Conservation (phyloP, 2,113 vertebrate genomes). For the Caranx ignobilis region DNA sequence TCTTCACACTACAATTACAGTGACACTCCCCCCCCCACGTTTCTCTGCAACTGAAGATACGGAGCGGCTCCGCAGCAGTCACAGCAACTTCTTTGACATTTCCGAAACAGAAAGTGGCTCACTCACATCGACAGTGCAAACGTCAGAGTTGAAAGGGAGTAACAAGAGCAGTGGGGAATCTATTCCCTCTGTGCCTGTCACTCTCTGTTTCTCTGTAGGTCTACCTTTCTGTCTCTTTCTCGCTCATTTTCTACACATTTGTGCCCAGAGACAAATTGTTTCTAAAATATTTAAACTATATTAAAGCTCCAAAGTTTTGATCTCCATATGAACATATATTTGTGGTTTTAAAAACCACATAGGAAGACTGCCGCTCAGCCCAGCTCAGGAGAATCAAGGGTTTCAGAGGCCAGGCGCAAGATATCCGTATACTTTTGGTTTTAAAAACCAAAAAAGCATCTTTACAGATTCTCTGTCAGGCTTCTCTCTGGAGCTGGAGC, state of each 20-base stretch:
- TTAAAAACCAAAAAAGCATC: too few relatives aligned
- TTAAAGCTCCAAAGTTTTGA: background rate
- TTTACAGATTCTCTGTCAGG: too few relatives aligned
- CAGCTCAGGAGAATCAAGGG: too few relatives aligned
- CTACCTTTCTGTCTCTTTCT: conserved; percentile 31
- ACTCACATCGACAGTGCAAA: conserved; percentile 37
- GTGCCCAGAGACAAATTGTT: background rate
- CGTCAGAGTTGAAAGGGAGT: conserved; percentile 43
- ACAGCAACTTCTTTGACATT: conserved; percentile 31
- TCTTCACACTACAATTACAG: conserved; percentile 47
- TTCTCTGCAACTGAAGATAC: conserved; percentile 9
- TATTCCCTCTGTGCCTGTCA: conserved; percentile 37
- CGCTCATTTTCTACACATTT: conserved; percentile 13
- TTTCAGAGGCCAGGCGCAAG: too few relatives aligned
- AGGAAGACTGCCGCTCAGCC: too few relatives aligned
- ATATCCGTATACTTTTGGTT: too few relatives aligned
- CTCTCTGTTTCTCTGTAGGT: conserved; percentile 10
- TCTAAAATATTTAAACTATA: background rate
- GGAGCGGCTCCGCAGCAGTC: conserved; percentile 16
- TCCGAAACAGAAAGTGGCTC: conserved; percentile 35
- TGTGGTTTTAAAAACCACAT: too few relatives aligned
- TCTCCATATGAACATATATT: too few relatives aligned
- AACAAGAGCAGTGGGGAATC: conserved; percentile 43
- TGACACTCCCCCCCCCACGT: conserved; percentile 18
- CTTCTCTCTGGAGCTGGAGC: too few relatives aligned